Evolutionary conservation across 2,888 invertebrate genomes (phyloP).

Genomic region (Sphaeridia pumilis): DNA sequence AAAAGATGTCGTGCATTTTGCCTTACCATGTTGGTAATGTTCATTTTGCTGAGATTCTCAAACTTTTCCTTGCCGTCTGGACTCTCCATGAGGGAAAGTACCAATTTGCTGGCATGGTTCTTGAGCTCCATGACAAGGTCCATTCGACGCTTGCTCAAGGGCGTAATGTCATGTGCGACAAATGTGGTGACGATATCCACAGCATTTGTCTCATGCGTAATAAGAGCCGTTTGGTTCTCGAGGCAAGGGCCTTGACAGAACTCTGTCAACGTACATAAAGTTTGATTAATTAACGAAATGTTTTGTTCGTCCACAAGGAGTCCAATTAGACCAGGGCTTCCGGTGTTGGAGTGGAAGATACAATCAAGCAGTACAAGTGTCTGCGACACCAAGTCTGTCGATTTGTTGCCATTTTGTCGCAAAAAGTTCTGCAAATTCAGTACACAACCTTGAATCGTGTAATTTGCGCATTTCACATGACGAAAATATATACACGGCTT

Average conservation of each 20-base stretch:
- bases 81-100: conserved; percentile 97
- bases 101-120: conserved; percentile 94
- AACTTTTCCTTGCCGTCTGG: conserved; percentile 96
- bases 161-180: conserved; percentile 96
- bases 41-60: conserved; percentile 46
- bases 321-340: conserved; percentile 92
- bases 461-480: neutral
- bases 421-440: conserved; percentile 69
- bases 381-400: conserved; percentile 92
- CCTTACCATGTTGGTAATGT: conserved; percentile 35
- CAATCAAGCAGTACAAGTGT: conserved; percentile 97
- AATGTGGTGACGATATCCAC: conserved; percentile 96
- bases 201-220: conserved; percentile 97
- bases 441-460: too few relatives aligned
- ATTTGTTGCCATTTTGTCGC: conserved; percentile 90
- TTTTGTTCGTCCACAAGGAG: conserved; percentile 97
- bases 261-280: conserved; percentile 92
- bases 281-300: conserved; percentile 93
- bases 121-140: conserved; percentile 93
- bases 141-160: conserved; percentile 88
- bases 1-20: too few relatives aligned
- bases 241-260: conserved; percentile 98
- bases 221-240: conserved; percentile 97
- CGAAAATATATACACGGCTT: too few relatives aligned
- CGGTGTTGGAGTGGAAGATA: conserved; percentile 98